These are phyloP conservation scores for Collichthys lucidus DNA, from an alignment of 2,113 vertebrate genomes.

Conservation along the genomic window DNA sequence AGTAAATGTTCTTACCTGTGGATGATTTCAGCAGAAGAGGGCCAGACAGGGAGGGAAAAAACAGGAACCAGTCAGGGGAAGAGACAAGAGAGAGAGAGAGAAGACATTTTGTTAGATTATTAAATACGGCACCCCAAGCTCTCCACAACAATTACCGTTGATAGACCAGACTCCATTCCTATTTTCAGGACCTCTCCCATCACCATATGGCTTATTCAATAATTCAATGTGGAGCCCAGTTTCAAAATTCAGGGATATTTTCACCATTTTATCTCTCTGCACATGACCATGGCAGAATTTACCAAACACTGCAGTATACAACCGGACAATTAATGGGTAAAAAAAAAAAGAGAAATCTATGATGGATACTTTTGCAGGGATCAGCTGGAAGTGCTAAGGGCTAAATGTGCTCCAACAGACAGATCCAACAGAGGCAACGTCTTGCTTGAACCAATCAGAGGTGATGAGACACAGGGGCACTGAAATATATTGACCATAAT, in stretches of 20 bases:
- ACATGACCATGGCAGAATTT: constrained; percentile 35
- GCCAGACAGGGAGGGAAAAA: neutral
- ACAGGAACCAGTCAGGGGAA: constrained; percentile 21
- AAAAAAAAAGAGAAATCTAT: constrained; percentile 34
- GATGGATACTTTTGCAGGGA: constrained; percentile 28
- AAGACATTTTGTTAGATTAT: constrained; percentile 68
- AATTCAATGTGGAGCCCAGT: constrained; percentile 15
- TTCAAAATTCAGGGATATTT: constrained; percentile 24
- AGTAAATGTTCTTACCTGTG: constrained; percentile 73
- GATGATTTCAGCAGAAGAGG: constrained; percentile 47
- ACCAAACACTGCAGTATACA: constrained; percentile 24
- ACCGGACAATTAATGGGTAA: neutral
- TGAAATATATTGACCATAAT: constrained; percentile 60
- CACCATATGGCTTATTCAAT: constrained; percentile 10
- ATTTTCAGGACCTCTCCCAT: constrained; percentile 31
- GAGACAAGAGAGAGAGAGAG: constrained; percentile 30
- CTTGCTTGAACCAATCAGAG: constrained; percentile 72
- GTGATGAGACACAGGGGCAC: constrained; percentile 73
- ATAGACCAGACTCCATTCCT: neutral
- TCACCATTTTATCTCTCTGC: neutral
- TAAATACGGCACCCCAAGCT: constrained; percentile 34
- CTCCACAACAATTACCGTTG: constrained; percentile 32
- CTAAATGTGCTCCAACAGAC: constrained; percentile 46
- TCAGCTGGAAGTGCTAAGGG: constrained; percentile 28
- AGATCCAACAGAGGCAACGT: constrained; percentile 61